Evolutionary conservation across 2,113 vertebrate species (phyloP).

Genomic region (Thalassarche chlororhynchos): DNA sequence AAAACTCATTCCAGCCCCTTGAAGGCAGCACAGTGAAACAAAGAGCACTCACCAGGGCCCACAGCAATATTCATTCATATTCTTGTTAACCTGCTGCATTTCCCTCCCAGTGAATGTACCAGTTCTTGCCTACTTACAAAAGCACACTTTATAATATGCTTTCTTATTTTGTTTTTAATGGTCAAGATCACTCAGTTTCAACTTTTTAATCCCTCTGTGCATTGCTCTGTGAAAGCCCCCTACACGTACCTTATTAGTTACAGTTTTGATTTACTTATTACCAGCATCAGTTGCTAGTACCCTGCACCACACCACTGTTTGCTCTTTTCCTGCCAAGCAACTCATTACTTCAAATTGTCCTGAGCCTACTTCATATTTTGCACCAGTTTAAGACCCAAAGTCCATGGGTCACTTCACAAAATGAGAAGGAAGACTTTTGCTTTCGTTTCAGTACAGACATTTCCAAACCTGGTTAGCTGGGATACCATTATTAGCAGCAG

Average conservation of each 20-base stretch:
- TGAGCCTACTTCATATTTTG: neutral
- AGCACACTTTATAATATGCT: neutral
- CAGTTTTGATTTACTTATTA: neutral
- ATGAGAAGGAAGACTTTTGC: neutral
- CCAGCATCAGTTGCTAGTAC: neutral
- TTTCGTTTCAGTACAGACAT: neutral
- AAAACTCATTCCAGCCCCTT: neutral
- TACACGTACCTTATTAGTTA: neutral
- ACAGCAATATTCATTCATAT: neutral
- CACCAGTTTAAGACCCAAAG: neutral
- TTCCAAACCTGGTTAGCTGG: neutral
- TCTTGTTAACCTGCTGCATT: neutral
- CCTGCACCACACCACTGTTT: neutral
- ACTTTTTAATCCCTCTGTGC: neutral
- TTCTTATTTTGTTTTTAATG: neutral
- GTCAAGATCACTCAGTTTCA: neutral
- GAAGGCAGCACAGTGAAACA: neutral
- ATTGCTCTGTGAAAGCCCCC: neutral
- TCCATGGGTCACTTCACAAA: neutral
- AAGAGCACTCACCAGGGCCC: neutral
- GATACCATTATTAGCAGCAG: neutral
- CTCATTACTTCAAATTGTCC: neutral
- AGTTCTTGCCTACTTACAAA: neutral
- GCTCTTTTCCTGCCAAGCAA: neutral
- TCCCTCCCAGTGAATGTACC: neutral